Conservation (phyloP, 2,113 vertebrate species). For the Engraulis encrasicolus region DNA sequence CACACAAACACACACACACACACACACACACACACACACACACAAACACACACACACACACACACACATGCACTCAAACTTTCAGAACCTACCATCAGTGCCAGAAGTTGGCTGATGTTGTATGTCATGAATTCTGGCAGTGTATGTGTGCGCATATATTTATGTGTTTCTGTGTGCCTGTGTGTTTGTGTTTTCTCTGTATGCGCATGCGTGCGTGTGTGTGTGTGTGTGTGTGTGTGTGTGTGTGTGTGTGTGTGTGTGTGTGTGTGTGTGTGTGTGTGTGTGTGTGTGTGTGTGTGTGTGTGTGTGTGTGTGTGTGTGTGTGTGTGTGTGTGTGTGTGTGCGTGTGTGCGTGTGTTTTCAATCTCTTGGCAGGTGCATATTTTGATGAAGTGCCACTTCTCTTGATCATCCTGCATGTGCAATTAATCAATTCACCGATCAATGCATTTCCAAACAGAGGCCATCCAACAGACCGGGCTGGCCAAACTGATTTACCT, state of each 20-base stretch:
- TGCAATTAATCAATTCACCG: constrained; percentile 72
- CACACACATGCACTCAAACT: no score
- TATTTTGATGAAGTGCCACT: constrained; percentile 52
- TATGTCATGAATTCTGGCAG: no score
- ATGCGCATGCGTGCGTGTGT: background rate
- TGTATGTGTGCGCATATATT: no score
- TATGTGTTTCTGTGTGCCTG: no score
- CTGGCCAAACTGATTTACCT: background rate
- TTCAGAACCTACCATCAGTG: no score
- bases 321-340: constrained; percentile 27
- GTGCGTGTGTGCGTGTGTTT: constrained; percentile 21
- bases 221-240: constrained; percentile 16
- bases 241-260: constrained; percentile 32
- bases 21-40: no score
- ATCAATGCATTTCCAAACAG: constrained; percentile 51
- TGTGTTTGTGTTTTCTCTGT: background rate
- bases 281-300: constrained; percentile 4
- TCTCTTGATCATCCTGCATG: constrained; percentile 60
- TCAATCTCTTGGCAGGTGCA: constrained; percentile 46
- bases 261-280: background rate
- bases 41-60: no score
- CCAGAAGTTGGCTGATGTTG: no score
- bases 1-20: no score
- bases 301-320: constrained; percentile 18
- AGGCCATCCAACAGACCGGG: constrained; percentile 47